Conservation (phyloP, 2,888 invertebrate species). For the Phengaris alcon region DNA sequence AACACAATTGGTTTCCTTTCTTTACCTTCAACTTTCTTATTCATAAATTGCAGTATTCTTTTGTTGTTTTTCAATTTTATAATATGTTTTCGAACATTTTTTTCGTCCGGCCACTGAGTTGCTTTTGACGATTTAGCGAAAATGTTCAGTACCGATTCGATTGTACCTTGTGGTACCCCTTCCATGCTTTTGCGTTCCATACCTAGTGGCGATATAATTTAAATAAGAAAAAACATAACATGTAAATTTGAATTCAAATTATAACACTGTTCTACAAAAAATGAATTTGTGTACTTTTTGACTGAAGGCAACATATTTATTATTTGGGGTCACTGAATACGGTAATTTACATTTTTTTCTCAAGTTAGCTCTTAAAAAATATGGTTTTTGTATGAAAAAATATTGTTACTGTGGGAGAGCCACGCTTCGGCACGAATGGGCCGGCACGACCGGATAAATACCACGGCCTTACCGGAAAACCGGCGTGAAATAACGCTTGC, state of each 20-base stretch:
- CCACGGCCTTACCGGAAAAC: too few species aligned
- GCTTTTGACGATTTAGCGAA: slow-evolving; percentile 1
- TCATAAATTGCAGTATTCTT: neutral
- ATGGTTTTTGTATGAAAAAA: too few species aligned
- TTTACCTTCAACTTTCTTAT: neutral
- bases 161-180: neutral
- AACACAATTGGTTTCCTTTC: neutral
- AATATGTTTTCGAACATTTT: neutral
- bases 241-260: neutral
- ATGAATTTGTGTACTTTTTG: too few species aligned
- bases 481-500: too few species aligned
- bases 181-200: neutral
- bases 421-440: too few species aligned
- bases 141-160: neutral
- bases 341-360: too few species aligned
- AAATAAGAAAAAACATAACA: neutral
- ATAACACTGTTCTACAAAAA: too few species aligned
- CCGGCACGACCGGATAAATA: too few species aligned
- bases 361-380: too few species aligned
- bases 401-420: too few species aligned
- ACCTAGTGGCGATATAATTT: neutral
- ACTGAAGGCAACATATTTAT: too few species aligned
- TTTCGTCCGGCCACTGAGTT: neutral
- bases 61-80: neutral
- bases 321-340: too few species aligned